Conservation (phyloP, 2,113 vertebrate species). For the Colossoma macropomum region DNA sequence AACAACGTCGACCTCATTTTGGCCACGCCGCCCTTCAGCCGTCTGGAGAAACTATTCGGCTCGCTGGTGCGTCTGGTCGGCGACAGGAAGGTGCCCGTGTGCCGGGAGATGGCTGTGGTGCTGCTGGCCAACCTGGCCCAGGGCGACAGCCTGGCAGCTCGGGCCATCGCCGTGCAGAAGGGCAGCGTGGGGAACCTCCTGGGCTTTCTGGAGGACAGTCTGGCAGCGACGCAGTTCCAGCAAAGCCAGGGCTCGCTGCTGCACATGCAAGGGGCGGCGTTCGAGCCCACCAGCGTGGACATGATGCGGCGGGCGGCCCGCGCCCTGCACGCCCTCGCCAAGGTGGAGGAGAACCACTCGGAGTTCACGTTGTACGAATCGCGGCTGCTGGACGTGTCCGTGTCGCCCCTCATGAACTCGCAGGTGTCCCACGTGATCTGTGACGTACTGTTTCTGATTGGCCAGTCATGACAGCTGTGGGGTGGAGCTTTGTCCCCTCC, state of each 20-base stretch:
- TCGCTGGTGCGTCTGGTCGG: constrained; percentile 95
- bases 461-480: constrained; percentile 98
- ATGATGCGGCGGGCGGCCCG: constrained; percentile 98
- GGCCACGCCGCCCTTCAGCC: constrained; percentile 95
- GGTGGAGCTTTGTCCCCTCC: constrained; percentile 50
- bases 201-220: constrained; percentile 97
- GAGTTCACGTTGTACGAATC: constrained; percentile 98
- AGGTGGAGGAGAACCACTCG: constrained; percentile 97
- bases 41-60: constrained; percentile 96
- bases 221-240: constrained; percentile 96
- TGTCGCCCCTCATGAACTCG: constrained; percentile 98
- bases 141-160: constrained; percentile 92
- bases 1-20: constrained; percentile 99
- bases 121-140: constrained; percentile 96
- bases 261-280: constrained; percentile 90
- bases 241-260: constrained; percentile 92
- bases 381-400: constrained; percentile 97
- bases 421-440: constrained; percentile 98
- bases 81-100: constrained; percentile 96
- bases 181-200: constrained; percentile 96
- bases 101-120: constrained; percentile 98
- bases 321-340: constrained; percentile 94
- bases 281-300: constrained; percentile 98
- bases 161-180: constrained; percentile 95
- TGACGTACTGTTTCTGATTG: constrained; percentile 98